These are phyloP conservation scores for Disparrhopalites patrizii DNA, from an alignment of 2,888 invertebrate genomes.

Conservation along the genomic window DNA sequence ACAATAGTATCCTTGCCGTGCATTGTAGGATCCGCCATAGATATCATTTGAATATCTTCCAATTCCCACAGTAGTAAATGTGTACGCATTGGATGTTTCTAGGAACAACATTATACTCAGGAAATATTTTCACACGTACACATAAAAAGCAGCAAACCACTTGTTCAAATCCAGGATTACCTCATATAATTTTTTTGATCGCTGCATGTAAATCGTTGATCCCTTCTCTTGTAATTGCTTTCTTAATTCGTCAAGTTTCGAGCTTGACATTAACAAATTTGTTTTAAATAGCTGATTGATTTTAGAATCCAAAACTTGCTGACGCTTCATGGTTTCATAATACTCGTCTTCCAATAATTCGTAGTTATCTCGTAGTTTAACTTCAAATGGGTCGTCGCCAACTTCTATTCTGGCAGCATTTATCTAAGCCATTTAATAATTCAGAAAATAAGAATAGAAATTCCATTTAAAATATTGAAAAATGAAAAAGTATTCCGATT, in stretches of 20 bases:
- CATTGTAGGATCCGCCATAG: slow-evolving; percentile 80
- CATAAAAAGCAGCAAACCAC: too few relatives aligned
- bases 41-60: slow-evolving; percentile 66
- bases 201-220: slow-evolving; percentile 91
- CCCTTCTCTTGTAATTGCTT: slow-evolving; percentile 81
- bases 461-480: neutral
- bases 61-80: slow-evolving; percentile 84
- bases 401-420: slow-evolving; percentile 86
- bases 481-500: neutral
- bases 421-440: slow-evolving; percentile 57
- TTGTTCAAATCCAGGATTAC: slow-evolving; percentile 7
- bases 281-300: slow-evolving; percentile 74
- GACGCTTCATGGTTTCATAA: slow-evolving; percentile 83
- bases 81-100: slow-evolving; percentile 60
- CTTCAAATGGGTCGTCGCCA: slow-evolving; percentile 97
- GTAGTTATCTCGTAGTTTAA: slow-evolving; percentile 90
- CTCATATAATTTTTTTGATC: slow-evolving; percentile 70
- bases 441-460: neutral
- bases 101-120: slow-evolving; percentile 12
- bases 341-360: slow-evolving; percentile 93
- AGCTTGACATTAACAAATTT: slow-evolving; percentile 75
- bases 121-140: neutral
- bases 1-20: slow-evolving; percentile 76
- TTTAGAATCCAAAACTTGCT: slow-evolving; percentile 83
- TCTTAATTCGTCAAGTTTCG: slow-evolving; percentile 84